Conservation (phyloP, 1,140 invertebrate species). For the Drosophila leontia region DNA sequence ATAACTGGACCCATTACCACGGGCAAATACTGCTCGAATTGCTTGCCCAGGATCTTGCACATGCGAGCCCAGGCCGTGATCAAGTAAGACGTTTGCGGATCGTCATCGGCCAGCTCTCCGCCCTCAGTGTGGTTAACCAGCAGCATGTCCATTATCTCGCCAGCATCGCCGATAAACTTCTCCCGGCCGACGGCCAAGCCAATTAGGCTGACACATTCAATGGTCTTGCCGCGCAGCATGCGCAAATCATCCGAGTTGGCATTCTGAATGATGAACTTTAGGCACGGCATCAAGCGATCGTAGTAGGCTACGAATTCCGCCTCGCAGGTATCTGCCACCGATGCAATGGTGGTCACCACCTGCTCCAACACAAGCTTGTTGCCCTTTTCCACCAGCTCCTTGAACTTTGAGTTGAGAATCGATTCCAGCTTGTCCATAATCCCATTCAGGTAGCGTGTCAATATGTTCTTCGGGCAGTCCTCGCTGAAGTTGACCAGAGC, state of each 20-base stretch:
- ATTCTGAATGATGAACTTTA: slow-evolving; percentile 99
- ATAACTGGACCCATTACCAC: slow-evolving; percentile 99
- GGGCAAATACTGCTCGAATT: slow-evolving; percentile 98
- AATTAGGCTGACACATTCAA: slow-evolving; percentile 99
- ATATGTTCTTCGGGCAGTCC: slow-evolving; percentile 97
- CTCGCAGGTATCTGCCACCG: slow-evolving; percentile 99
- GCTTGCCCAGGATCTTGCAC: slow-evolving; percentile 97
- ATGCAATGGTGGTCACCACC: slow-evolving; percentile 98
- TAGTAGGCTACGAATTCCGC: slow-evolving; percentile 94
- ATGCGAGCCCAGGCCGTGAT: slow-evolving; percentile 99
- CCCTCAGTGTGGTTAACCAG: slow-evolving; percentile 95
- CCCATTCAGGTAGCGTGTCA: slow-evolving; percentile 94
- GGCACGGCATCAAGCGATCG: slow-evolving; percentile 95
- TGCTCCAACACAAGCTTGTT: slow-evolving; percentile 99
- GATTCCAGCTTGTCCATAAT: slow-evolving; percentile 96
- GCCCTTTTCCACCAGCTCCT: slow-evolving; percentile 96
- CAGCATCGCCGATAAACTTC: slow-evolving; percentile 97
- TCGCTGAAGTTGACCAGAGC: slow-evolving; percentile 99
- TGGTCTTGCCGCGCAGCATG: slow-evolving; percentile 96
- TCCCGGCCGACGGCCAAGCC: slow-evolving; percentile 98
- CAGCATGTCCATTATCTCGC: slow-evolving; percentile 98
- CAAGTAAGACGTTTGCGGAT: slow-evolving; percentile 98
- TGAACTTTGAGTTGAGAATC: slow-evolving; percentile 96
- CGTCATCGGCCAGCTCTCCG: slow-evolving; percentile 93
- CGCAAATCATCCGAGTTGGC: slow-evolving; percentile 94